Conservation (phyloP, 2,888 invertebrate species). For the Himalopsyche japonica region DNA sequence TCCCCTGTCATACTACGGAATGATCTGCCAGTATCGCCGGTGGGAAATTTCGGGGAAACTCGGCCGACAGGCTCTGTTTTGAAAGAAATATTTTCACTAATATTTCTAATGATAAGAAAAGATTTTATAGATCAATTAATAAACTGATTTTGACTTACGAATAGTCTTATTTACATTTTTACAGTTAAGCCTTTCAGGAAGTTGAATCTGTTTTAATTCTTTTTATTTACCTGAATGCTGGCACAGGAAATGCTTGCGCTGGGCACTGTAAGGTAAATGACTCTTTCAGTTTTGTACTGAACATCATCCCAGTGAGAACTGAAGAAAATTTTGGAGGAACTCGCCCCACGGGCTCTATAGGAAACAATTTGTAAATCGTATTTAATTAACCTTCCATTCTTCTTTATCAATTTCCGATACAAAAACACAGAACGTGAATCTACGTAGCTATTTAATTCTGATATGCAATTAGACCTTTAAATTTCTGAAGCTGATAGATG, state of each 20-base stretch:
- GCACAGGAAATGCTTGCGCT: slow-evolving; percentile 69
- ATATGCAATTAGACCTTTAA: no score
- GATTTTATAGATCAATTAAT: no score
- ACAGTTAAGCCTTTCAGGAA: no score
- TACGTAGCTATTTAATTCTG: no score
- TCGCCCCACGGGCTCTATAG: slow-evolving; percentile 69
- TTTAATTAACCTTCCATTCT: not conserved
- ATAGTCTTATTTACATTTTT: no score
- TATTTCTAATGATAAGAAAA: no score
- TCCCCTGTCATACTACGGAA: slow-evolving; percentile 57
- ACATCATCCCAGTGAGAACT: slow-evolving; percentile 64
- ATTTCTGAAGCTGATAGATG: no score
- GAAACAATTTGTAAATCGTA: slow-evolving; percentile 39
- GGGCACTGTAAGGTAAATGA: slow-evolving; percentile 65
- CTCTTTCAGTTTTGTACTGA: slow-evolving; percentile 55
- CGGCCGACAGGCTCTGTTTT: slow-evolving; percentile 61
- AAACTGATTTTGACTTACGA: no score
- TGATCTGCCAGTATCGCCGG: slow-evolving; percentile 67
- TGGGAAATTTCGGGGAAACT: slow-evolving; percentile 72
- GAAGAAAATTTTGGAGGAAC: slow-evolving; percentile 70
- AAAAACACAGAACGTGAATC: no score
- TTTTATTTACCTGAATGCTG: slow-evolving; percentile 60
- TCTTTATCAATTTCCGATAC: no score
- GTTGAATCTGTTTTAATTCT: not conserved
- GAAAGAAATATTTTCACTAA: no score